phyloP scores from a whole-genome alignment of 2,888 invertebrate genomes.

The Helicoverpa assulta region DNA sequence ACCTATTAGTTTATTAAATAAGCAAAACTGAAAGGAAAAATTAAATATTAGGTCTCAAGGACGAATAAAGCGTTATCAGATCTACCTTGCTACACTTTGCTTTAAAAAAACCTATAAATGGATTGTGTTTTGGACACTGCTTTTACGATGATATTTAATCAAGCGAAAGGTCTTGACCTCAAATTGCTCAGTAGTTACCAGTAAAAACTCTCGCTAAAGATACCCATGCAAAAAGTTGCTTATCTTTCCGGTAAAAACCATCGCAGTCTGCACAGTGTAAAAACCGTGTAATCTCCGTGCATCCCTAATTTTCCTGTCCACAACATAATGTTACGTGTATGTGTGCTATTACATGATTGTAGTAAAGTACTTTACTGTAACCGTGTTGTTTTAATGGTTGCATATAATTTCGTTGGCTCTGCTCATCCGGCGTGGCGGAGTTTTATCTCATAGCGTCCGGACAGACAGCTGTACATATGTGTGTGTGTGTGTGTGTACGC shows the following conservation, averaged over 20 bases:
- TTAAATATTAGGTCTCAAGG: too few species aligned
- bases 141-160: too few species aligned
- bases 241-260: too few species aligned
- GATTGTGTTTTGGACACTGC: too few species aligned
- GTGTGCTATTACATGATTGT: constrained; percentile 31
- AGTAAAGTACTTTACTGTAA: constrained; percentile 4
- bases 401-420: constrained; percentile 54
- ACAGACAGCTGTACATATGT: not conserved
- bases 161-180: too few species aligned
- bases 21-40: too few species aligned
- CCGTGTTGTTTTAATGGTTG: constrained; percentile 55
- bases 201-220: too few species aligned
- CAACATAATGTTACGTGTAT: constrained; percentile 25
- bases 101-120: too few species aligned
- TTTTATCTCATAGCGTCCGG: constrained; percentile 65
- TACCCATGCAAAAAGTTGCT: too few species aligned
- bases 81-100: not conserved
- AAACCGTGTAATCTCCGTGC: constrained; percentile 20
- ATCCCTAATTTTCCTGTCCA: constrained; percentile 28
- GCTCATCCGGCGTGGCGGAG: constrained; percentile 61
- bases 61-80: too few species aligned
- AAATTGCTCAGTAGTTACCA: too few species aligned
- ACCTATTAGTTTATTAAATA: too few species aligned
- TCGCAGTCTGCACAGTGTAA: not conserved
- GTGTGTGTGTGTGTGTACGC: constrained; percentile 13